Conservation (phyloP, 2,888 invertebrate species). For the Tetrapedia diversipes region DNA sequence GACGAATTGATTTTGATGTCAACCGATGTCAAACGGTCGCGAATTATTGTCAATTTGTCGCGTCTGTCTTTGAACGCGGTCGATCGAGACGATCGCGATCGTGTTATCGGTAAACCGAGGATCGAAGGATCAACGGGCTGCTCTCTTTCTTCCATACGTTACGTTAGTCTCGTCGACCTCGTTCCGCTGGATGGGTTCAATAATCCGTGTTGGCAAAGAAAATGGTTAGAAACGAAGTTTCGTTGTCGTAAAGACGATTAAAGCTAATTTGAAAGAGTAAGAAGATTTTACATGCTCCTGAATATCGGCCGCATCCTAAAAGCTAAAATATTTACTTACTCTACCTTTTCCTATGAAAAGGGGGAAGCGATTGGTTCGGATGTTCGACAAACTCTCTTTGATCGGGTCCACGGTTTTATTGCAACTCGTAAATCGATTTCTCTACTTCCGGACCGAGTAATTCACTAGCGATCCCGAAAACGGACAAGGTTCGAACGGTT, state of each 20-base stretch:
- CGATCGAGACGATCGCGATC: slow-evolving; percentile 48
- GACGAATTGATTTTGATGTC: slow-evolving; percentile 81
- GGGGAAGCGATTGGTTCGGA: too few relatives aligned
- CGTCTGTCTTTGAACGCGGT: slow-evolving; percentile 42
- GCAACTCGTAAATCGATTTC: slow-evolving; percentile 37
- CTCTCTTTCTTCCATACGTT: not conserved
- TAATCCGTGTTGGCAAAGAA: too few relatives aligned
- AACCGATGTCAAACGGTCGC: slow-evolving; percentile 80
- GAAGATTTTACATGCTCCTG: too few relatives aligned
- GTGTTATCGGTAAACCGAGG: not conserved
- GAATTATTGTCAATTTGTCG: slow-evolving; percentile 80
- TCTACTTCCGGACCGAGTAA: not conserved
- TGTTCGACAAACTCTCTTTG: too few relatives aligned
- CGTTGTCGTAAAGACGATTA: too few relatives aligned
- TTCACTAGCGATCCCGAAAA: slow-evolving; percentile 47
- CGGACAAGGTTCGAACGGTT: slow-evolving; percentile 26
- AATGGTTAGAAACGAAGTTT: too few relatives aligned
- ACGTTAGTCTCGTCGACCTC: too few relatives aligned
- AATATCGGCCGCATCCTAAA: too few relatives aligned
- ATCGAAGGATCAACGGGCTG: slow-evolving; percentile 22
- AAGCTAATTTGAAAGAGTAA: too few relatives aligned
- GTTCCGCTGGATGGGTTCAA: too few relatives aligned
- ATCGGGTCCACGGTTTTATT: not conserved
- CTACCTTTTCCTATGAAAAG: too few relatives aligned
- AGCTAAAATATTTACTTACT: too few relatives aligned